Evolutionary conservation across 1,140 invertebrate species (phyloP), one percentile per base, ranked within the genome.

Genomic region (Medauroidea extradentata): DNA sequence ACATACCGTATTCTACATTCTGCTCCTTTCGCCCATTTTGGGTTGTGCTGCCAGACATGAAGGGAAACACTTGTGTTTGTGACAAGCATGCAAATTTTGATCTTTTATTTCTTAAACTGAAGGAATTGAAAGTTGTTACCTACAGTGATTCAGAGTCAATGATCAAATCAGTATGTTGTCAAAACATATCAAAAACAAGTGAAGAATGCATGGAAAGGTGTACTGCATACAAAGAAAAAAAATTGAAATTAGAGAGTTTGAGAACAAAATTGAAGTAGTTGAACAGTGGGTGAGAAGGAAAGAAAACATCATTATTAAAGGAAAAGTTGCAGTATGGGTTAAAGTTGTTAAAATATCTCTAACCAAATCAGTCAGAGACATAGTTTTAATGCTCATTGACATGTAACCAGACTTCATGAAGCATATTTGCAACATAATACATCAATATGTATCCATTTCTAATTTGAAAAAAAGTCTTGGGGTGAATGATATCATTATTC

Each of bases 11-110:
- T 41, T 60, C 52, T 3, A 55, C 34, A 16, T 59, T 55, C 39
- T 59, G 48, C 23, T 44, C 9, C 7, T 61, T 29, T 61, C 5
- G 43, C 2, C 60, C 60, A 2, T 61, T 61, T 60, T 61, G 56
- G 44, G 56, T 61, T n/a, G 2, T 61, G 16, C 13, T 34, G 49
- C 44, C 44, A 23, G 27, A 25, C 24, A 46, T 60, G 25, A 8
- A 61, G 2, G 14, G 60, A 13, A 43, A 59, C 3, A 61, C 60
- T 14, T 61, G 57, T 57, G 13, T 44, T 42, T 60, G 60, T 51
- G 19, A 48, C 29, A 51, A 60, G 48, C 57, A 60, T 51, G 44
- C 24, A 42, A 60, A 61, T 51, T 51, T 61, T 19, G 38, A 48
- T 8, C 27, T 61, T 11, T 1, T 60, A 21, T 27, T 59, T 60